A percentile compares a stretch with the other conserved stretches of the same genome.
phyloP scores from a whole-genome alignment of 2,888 invertebrate species.

The Microctonus hyperodae region DNA sequence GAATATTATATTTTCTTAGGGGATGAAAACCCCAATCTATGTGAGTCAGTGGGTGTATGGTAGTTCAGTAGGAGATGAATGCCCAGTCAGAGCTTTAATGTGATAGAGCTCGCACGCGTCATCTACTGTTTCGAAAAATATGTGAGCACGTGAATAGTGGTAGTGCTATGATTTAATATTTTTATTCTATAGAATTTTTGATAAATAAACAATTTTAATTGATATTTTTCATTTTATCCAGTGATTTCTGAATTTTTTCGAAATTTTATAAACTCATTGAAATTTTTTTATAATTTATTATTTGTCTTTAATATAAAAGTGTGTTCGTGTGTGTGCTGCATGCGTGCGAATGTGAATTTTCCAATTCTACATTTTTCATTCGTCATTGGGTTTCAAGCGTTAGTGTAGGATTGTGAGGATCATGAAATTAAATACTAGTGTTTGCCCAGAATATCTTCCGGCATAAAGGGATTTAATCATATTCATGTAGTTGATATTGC shows the following conservation, averaged over 20 bases:
- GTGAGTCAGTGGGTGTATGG: conserved; percentile 1
- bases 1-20: neutral
- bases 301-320: neutral
- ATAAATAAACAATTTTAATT: neutral
- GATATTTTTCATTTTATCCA: neutral
- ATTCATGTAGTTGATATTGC: too few relatives aligned
- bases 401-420: neutral
- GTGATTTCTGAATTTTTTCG: neutral
- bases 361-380: neutral
- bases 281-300: neutral
- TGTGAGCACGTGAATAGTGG: conserved; percentile 42
- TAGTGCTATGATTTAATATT: conserved; percentile 19
- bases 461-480: neutral
- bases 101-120: conserved; percentile 51
- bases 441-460: neutral
- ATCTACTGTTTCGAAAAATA: conserved; percentile 34
- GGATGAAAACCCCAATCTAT: neutral
- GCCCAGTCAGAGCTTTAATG: conserved; percentile 59
- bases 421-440: neutral
- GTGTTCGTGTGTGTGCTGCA: neutral
- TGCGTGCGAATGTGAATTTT: neutral
- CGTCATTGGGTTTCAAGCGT: neutral
- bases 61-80: conserved; percentile 48
- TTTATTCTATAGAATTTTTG: neutral
- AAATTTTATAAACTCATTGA: neutral